Evolutionary conservation across 2,888 invertebrate species (phyloP), one percentile per base, ranked within the genome.

Genomic region (Leptopilina syphax): DNA sequence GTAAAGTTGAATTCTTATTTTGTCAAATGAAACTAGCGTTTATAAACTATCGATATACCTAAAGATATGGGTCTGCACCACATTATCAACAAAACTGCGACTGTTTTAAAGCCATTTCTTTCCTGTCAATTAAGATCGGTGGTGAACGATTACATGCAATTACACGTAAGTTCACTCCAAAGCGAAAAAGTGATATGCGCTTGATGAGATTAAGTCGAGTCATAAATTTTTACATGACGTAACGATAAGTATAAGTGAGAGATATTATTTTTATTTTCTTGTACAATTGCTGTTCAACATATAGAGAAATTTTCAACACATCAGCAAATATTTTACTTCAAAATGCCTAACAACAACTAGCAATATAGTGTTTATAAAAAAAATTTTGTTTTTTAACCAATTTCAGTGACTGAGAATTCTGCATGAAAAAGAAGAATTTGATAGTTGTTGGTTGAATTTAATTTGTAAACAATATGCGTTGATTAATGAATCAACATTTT

Each of bases 161-260:
- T n/a, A 13, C 27, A 57, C 70, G 57, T 73, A 57, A 73, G 70
- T 73, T 73, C 34, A 54, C 70, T 73, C 34, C 10, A 54, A 73
- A 73, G 54, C 27, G 70, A 54, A 70, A 70, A 54, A 54, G 54
- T 70, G 54, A 70, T 70, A 70, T 27, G 68, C 66, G n/a, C n/a
- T 41, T 67, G 44, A 68, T 68, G 70, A 70, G 70, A 73, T 73
- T 57, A 73, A 57, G 57, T 57, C 50, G 3, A 41, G 73, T 34
- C 73, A 57, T 73, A 73, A 73, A 73, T 73, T 73, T 27, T 70
- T 10, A 54, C 70, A 70, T 54, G 63, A 63, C 63, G 70, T 44
- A 70, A 70, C 7, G 54, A 70, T 70, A 70, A 54, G 70, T 70
- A 8, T 13, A n/a, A 67, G 44, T 63, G 27, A 27, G 47, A 12